Percentiles rank a stretch among this genome's conserved stretches.
These are phyloP conservation scores for Xanthorhoe designata DNA, from an alignment of 2,888 invertebrate genomes.

Conservation along the genomic window DNA sequence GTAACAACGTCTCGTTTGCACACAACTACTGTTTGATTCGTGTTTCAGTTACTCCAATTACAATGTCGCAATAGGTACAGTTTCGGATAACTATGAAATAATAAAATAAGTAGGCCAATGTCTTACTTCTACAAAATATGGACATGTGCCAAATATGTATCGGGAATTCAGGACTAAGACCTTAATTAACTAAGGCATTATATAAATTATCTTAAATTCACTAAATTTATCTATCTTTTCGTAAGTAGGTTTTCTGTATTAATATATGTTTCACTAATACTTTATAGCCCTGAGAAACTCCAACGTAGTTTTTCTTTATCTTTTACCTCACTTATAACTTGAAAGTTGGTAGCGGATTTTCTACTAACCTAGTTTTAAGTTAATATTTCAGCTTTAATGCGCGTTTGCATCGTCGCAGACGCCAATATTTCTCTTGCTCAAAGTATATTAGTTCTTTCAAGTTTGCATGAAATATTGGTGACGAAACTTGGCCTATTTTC, in stretches of 20 bases:
- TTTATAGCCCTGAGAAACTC: not conserved
- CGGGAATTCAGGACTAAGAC: too few species aligned
- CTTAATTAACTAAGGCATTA: too few species aligned
- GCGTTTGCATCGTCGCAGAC: not conserved
- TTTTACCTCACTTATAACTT: not conserved
- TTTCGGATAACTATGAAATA: too few species aligned
- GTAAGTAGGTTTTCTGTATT: not conserved
- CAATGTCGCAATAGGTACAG: too few species aligned
- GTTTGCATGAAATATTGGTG: not conserved
- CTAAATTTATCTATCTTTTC: not conserved
- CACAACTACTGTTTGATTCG: not conserved
- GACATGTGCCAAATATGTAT: too few species aligned
- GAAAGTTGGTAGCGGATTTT: not conserved
- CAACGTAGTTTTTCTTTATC: not conserved
- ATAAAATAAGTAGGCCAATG: too few species aligned
- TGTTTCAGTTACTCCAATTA: not conserved
- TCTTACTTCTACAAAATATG: too few species aligned
- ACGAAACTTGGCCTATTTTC: not conserved
- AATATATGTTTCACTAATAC: not conserved
- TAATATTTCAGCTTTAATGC: not conserved
- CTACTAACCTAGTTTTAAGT: slow-evolving; percentile 1
- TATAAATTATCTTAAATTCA: not conserved
- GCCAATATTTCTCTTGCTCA: not conserved
- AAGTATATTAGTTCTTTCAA: not conserved
- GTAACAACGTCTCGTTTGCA: slow-evolving; percentile 27